Conservation (phyloP, 2,888 invertebrate species). For the Drosophila quinaria region DNA sequence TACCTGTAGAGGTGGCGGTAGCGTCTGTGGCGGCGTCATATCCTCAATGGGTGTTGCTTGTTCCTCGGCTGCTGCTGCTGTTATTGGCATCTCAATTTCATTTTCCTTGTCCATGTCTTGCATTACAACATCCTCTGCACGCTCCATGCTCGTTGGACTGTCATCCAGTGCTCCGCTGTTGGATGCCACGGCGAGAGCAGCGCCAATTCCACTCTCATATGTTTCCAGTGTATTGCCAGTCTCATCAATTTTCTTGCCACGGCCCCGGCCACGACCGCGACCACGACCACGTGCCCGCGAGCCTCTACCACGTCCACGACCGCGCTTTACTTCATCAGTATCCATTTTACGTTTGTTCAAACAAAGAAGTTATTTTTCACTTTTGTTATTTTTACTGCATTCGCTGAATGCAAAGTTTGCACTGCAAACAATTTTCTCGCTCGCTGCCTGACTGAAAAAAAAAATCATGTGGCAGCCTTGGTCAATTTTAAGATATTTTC, state of each 20-base stretch:
- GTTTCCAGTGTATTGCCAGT: slow-evolving; percentile 41
- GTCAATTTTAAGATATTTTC: too few relatives aligned
- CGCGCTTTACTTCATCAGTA: slow-evolving; percentile 78
- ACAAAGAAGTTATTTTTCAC: slow-evolving; percentile 10
- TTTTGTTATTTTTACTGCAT: slow-evolving; percentile 25
- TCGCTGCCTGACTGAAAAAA: too few relatives aligned
- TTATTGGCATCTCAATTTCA: slow-evolving; percentile 57
- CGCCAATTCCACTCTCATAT: slow-evolving; percentile 34
- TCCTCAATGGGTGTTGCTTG: slow-evolving; percentile 47
- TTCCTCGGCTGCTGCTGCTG: slow-evolving; percentile 19
- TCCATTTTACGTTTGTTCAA: slow-evolving; percentile 59
- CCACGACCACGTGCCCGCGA: slow-evolving; percentile 90
- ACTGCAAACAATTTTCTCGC: too few relatives aligned
- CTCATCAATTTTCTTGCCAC: slow-evolving; percentile 90
- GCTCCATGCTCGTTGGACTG: slow-evolving; percentile 71
- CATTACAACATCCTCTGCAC: slow-evolving; percentile 70
- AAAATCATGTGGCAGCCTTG: too few relatives aligned
- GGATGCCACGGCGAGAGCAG: slow-evolving; percentile 19
- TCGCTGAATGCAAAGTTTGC: slow-evolving; percentile 6
- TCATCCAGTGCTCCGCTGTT: slow-evolving; percentile 76
- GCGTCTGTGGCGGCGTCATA: slow-evolving; percentile 49
- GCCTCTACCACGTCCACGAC: slow-evolving; percentile 84
- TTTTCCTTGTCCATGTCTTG: slow-evolving; percentile 77
- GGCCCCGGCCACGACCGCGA: slow-evolving; percentile 92
- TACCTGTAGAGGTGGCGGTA: slow-evolving; percentile 48